phyloP scores from a whole-genome alignment of 2,888 invertebrate species.

The Cylindroiulus punctatus region DNA sequence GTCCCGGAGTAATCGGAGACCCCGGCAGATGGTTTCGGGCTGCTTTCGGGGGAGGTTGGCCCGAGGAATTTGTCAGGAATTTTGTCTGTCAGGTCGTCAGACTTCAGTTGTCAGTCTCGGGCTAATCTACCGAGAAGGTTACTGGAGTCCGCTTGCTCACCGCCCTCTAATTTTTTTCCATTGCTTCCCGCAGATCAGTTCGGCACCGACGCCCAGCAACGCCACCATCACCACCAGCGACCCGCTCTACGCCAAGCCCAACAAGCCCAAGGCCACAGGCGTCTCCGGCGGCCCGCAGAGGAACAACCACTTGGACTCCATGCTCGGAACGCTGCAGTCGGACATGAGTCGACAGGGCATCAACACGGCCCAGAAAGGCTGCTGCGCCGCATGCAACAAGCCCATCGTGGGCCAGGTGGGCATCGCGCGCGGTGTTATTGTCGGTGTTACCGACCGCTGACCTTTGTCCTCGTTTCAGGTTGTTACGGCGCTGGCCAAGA shows the following conservation, averaged over 20 bases:
- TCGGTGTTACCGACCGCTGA: not conserved
- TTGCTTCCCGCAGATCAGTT: slow-evolving; percentile 5
- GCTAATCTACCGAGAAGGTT: not conserved
- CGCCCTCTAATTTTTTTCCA: not conserved
- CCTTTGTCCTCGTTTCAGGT: slow-evolving; percentile 70
- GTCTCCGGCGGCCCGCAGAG: slow-evolving; percentile 61
- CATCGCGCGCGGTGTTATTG: not conserved
- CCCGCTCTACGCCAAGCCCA: slow-evolving; percentile 76
- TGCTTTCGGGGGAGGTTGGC: too few relatives aligned
- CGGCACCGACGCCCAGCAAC: slow-evolving; percentile 47
- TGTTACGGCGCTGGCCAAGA: slow-evolving; percentile 95
- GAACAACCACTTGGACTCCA: slow-evolving; percentile 81
- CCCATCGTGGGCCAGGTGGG: slow-evolving; percentile 94
- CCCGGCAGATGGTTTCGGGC: too few relatives aligned
- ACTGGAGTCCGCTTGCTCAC: not conserved
- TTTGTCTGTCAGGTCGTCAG: not conserved
- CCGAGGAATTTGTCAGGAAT: not conserved
- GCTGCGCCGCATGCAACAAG: slow-evolving; percentile 98
- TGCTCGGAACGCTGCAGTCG: slow-evolving; percentile 89
- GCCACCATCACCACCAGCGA: slow-evolving; percentile 67
- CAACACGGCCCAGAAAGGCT: slow-evolving; percentile 97
- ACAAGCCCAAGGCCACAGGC: slow-evolving; percentile 67
- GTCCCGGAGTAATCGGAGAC: not conserved
- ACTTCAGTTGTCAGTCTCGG: not conserved
- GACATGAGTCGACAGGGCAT: slow-evolving; percentile 99